Percentiles rank a stretch among this genome's conserved stretches.
phyloP scores from a whole-genome alignment of 2,113 vertebrate genomes.

The Zosterops hypoxanthus region DNA sequence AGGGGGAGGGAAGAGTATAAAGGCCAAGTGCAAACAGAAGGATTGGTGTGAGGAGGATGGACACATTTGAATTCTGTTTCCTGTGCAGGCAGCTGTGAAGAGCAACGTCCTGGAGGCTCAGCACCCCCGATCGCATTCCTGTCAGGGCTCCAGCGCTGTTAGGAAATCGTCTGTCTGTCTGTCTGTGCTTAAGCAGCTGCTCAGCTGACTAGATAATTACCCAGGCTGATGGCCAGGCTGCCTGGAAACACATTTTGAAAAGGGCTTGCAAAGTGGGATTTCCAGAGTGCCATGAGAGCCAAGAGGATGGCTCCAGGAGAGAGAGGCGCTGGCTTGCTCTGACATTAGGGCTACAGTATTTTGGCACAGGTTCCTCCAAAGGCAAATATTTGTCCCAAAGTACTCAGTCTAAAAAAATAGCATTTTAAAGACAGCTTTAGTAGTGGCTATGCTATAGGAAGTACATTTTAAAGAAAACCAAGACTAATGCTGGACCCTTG shows the following conservation, averaged over 20 bases:
- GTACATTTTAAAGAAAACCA: neutral
- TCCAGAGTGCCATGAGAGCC: neutral
- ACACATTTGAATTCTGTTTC: neutral
- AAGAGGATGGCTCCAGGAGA: neutral
- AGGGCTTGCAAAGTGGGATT: neutral
- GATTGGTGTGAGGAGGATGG: neutral
- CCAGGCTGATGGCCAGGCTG: neutral
- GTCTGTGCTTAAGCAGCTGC: neutral
- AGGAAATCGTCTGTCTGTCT: neutral
- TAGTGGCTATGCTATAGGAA: neutral
- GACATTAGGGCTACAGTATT: neutral
- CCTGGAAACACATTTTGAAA: neutral
- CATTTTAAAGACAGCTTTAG: neutral
- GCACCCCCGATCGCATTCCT: rapidly evolving
- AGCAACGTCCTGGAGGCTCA: neutral
- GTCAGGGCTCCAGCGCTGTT: neutral
- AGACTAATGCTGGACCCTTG: neutral
- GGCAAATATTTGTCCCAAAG: neutral
- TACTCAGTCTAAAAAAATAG: neutral
- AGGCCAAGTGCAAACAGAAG: neutral
- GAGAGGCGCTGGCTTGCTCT: neutral
- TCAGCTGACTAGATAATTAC: neutral
- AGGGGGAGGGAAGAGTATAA: neutral
- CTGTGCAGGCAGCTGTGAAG: conserved; percentile 22
- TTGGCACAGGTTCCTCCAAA: neutral